phyloP scores from a whole-genome alignment of 2,888 invertebrate species.

The Drosophila paranaensis region DNA sequence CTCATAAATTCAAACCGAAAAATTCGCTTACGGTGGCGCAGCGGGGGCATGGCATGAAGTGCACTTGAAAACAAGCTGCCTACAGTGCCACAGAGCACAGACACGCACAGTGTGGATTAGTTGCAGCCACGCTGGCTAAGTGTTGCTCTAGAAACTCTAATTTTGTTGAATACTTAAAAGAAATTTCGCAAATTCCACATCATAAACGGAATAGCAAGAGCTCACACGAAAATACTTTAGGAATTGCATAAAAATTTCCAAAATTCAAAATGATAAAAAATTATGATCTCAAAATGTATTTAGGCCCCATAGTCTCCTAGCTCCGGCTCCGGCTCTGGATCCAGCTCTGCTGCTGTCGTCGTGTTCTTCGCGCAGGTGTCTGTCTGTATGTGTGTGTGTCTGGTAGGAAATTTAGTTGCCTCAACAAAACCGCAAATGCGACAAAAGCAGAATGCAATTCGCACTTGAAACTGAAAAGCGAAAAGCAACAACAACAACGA shows the following conservation, averaged over 20 bases:
- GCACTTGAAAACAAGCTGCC: conserved; percentile 67
- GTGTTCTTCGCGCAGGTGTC: conserved; percentile 40
- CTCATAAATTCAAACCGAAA: conserved; percentile 75
- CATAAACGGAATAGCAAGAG: background rate
- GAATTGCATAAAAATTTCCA: background rate
- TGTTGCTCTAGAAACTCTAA: background rate
- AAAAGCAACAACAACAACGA: conserved; percentile 23
- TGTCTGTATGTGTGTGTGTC: conserved; percentile 30
- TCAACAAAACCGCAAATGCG: conserved; percentile 78
- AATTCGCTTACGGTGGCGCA: conserved; percentile 54
- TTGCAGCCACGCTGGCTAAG: conserved; percentile 23
- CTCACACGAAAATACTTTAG: background rate
- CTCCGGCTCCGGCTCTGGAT: too few species aligned
- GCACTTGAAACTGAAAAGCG: conserved; percentile 71
- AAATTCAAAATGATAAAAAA: background rate
- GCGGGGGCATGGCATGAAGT: conserved; percentile 41
- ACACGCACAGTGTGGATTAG: conserved; percentile 27
- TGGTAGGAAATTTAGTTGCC: conserved; percentile 59
- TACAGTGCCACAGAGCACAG: conserved; percentile 39
- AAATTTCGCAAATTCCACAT: background rate
- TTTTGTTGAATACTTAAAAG: background rate
- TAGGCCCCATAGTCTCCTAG: background rate
- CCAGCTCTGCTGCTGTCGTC: conserved; percentile 1
- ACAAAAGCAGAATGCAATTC: conserved; percentile 81
- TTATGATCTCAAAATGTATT: background rate